Base-by-base conservation (phyloP, 2,797 vertebrate genomes). In the Borostomias antarcticus region DNA sequence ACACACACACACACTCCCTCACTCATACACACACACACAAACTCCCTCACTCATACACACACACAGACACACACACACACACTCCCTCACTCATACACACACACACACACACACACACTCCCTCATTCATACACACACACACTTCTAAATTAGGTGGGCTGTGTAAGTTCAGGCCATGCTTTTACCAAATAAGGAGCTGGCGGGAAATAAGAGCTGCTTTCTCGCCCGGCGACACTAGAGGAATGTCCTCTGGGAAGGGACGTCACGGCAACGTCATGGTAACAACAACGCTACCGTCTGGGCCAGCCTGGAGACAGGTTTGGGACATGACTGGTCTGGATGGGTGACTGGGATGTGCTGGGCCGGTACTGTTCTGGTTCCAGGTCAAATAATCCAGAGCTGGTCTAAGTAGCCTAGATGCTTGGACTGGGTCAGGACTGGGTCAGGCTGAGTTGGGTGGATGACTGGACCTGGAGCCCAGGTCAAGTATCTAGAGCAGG, bases 161-260 rank as follows among this genome's bases (percentile, higher is more conserved):
- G 79, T 62, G 80, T 67, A 57, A 72, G 72, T 88, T 88, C 82
- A 78, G 84, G 80, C 84, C 76, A 77, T 75, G 81, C 75, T 84
- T 79, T 91, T 89, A 89, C 91, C 91, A 85, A 91, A 92, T 89
- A 92, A 90, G 91, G 91, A 89, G 77, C 78, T 54, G 77, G 73
- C 75, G 60, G 73, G 69, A 30, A 78, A 58, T 64, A 45, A 72
- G 80, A 28, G 3, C 66, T 68, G 74, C 77, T 60, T 72, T 82
- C 74, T 77, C 69, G 68, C 77, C 76, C 69, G 25, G 70, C 73
- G 79, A 73, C 76, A 61, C 71, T 66, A 64, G 69, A 82, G 85
- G 86, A 88, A 90, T 86, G 82, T 89, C 81, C 32, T 75, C 76
- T 70, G 75, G 74, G 73, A 68, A 75, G 32, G 67, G 54, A 74